phyloP scores from a whole-genome alignment of 2,888 invertebrate species.

The Nycteola revayana region DNA sequence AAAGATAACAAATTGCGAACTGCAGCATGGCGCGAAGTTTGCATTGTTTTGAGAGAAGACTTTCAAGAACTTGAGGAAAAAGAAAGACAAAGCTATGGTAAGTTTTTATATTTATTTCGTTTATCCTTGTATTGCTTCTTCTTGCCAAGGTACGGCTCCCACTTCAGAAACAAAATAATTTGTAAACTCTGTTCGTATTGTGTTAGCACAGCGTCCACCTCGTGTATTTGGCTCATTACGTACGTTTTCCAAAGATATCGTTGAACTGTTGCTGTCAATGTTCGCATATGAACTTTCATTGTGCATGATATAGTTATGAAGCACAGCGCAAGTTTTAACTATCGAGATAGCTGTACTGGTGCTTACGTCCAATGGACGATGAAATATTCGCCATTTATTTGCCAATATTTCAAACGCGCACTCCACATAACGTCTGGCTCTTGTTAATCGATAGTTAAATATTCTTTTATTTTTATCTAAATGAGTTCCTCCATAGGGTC shows the following conservation, averaged over 20 bases:
- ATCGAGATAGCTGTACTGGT: conserved; percentile 9
- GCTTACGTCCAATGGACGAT: conserved; percentile 11
- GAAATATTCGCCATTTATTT: conserved; percentile 14
- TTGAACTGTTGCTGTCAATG: conserved; percentile 6
- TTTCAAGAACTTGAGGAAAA: not conserved
- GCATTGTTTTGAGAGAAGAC: not conserved
- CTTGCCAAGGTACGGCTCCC: conserved; percentile 15
- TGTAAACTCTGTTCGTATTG: conserved; percentile 12
- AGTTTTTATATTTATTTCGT: not conserved
- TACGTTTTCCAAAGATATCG: conserved; percentile 7
- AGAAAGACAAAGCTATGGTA: not conserved
- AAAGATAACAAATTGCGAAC: conserved; percentile 14
- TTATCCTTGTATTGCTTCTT: conserved; percentile 10
- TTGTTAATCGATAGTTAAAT: conserved; percentile 15
- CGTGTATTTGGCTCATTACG: conserved; percentile 7
- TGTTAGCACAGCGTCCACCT: conserved; percentile 11
- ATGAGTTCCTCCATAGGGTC: conserved; percentile 15
- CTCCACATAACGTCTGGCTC: conserved; percentile 16
- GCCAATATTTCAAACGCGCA: conserved; percentile 22
- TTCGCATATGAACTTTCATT: conserved; percentile 11
- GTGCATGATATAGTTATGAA: conserved; percentile 15
- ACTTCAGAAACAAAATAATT: conserved; percentile 3
- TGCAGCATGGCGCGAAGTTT: conserved; percentile 18
- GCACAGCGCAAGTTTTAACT: conserved; percentile 12
- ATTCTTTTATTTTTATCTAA: conserved; percentile 14